Percentiles rank a stretch among this genome's conserved stretches.
Conservation (phyloP, 2,797 vertebrate species). For the Nothura maculosa region DNA sequence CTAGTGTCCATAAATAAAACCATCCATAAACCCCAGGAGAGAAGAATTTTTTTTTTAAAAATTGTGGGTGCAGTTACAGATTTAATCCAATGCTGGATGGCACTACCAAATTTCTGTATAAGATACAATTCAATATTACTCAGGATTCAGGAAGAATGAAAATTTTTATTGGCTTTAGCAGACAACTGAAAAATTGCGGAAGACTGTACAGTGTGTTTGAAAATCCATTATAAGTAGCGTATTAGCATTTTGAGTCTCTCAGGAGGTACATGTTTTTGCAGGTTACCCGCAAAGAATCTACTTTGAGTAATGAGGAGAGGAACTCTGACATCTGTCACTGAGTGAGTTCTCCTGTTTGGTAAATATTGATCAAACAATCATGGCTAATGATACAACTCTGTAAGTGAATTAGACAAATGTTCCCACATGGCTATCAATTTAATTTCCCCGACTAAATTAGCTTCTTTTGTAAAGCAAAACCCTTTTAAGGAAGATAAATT, state of each 20-base stretch:
- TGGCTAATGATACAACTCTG: slow-evolving; percentile 71
- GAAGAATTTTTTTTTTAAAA: not conserved
- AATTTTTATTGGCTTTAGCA: not conserved
- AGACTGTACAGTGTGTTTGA: not conserved
- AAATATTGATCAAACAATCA: slow-evolving; percentile 79
- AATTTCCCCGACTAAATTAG: slow-evolving; percentile 74
- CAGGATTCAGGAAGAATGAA: not conserved
- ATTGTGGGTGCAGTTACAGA: not conserved
- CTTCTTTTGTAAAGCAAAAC: slow-evolving; percentile 64
- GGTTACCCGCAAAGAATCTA: slow-evolving; percentile 38
- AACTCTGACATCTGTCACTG: slow-evolving; percentile 64
- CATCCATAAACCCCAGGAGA: rapidly evolving
- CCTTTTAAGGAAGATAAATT: slow-evolving; percentile 74
- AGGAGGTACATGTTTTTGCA: slow-evolving; percentile 13
- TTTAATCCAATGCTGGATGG: not conserved
- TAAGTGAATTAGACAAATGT: slow-evolving; percentile 78
- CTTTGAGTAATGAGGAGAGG: slow-evolving; percentile 31
- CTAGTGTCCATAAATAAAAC: not conserved
- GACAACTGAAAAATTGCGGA: not conserved
- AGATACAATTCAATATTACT: not conserved
- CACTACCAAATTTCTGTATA: not conserved
- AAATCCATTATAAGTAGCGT: slow-evolving; percentile 28
- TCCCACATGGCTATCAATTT: slow-evolving; percentile 73
- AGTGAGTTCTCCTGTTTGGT: slow-evolving; percentile 65
- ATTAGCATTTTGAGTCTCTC: slow-evolving; percentile 27